Percentiles rank a stretch among this genome's conserved stretches.
These are phyloP conservation scores for Dolomedes plantarius DNA, from an alignment of 2,888 invertebrate genomes.

Conservation along the genomic window DNA sequence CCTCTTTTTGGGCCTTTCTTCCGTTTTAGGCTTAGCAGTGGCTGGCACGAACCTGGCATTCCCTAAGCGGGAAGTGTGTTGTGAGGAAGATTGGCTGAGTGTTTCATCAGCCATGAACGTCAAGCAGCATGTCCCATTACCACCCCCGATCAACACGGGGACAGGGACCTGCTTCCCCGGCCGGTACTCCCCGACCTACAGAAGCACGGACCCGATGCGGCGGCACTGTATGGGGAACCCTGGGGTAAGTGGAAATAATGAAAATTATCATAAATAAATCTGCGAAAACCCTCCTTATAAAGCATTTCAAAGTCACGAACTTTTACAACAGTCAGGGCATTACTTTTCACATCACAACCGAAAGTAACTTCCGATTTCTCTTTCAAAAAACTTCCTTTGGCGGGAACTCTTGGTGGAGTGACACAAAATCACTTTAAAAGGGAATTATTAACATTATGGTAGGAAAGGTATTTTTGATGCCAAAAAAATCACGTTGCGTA, in stretches of 20 bases:
- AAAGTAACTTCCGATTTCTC: too few species aligned
- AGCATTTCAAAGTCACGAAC: background rate
- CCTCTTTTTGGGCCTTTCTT: slow-evolving; percentile 37
- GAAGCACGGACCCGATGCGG: slow-evolving; percentile 66
- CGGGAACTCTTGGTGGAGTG: too few species aligned
- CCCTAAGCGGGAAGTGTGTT: slow-evolving; percentile 70
- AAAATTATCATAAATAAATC: background rate
- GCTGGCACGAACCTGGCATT: slow-evolving; percentile 69
- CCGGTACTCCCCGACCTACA: slow-evolving; percentile 66
- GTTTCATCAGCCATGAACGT: slow-evolving; percentile 70
- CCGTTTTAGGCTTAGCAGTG: slow-evolving; percentile 70
- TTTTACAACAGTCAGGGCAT: too few species aligned
- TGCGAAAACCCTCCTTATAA: background rate
- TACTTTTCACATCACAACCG: too few species aligned
- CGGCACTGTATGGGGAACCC: slow-evolving; percentile 71
- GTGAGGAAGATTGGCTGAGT: slow-evolving; percentile 71
- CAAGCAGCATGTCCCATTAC: slow-evolving; percentile 67
- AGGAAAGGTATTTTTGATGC: too few species aligned
- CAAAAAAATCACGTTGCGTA: too few species aligned
- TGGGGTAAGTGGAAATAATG: slow-evolving; percentile 52
- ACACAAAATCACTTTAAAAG: too few species aligned
- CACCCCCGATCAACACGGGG: slow-evolving; percentile 69
- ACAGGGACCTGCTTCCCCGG: slow-evolving; percentile 71
- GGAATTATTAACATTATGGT: too few species aligned
- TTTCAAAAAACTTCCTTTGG: too few species aligned